Evolutionary conservation across 2,113 vertebrate genomes (phyloP), one percentile per base, ranked within the genome.

Genomic region (Oncorhynchus nerka): DNA sequence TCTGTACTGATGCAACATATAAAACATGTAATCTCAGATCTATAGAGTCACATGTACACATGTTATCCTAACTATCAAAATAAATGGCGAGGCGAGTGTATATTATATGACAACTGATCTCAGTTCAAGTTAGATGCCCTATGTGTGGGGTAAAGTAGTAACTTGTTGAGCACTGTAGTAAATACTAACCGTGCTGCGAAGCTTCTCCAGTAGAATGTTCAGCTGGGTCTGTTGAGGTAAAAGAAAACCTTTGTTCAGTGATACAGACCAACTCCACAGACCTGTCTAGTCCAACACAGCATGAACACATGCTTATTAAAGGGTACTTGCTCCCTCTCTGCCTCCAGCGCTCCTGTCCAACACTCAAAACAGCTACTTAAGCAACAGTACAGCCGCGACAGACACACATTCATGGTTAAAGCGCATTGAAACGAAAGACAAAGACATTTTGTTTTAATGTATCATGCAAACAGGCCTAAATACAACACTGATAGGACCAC

Each of bases 191-290:
- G 97, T 99, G 91, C 96, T 96, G 88, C 95, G 97, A 45, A 99
- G 96, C 86, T 99, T 99, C 68, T 99, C 97, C 87, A 99, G 94
- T 15, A 99, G 95, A 69, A 98, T 92, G 85, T 99, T 99, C 89
- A 99, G 91, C 89, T 99, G 97, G 70, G 95, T 99, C 97, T 99
- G 93, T 71, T 78, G 82, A 89, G 85, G 71, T 62, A 89, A 83
- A 85, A 81, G 32, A 15, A 55, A 5, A 74, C 6, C 1, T 68
- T 15, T 16, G 28, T 67, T 45, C 49, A 62, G 24, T 6, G 16
- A 49, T 12, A 74, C 11, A 26, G 7, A 13, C 30, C 5, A 1
- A 64, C 12, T 34, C 1, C 3, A 51, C 16, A 26, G 57, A 26
- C 45, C 16, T 49, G 62, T 70, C 15, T 22, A 32, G 57, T 55